Evolutionary conservation across 1,140 invertebrate species (phyloP), one percentile per base, ranked within the genome.

Genomic region (Drosophila nannoptera): DNA sequence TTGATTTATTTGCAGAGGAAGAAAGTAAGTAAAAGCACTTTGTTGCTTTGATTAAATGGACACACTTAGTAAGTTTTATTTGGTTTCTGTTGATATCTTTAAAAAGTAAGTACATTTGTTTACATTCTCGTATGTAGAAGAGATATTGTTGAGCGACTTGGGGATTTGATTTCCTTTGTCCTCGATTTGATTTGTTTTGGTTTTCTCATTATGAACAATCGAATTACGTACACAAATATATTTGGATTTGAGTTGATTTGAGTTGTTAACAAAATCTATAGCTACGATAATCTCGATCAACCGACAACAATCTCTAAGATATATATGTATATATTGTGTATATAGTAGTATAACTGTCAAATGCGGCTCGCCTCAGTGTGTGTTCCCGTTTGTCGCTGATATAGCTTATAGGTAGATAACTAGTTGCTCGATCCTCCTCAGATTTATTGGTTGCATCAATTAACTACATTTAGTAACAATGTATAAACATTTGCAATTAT

Each of bases 221-320:
- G 73, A 84, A 86, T 80, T 80, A 84, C 80, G 77, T 86, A 80
- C 73, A 84, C 80, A 78, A 84, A 78, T 84, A 84, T 67, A 60
- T 43, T 43, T 16, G 12, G 40, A 14, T 43, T 43, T 43, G n/a
- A 43, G 40, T 43, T 43, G 12, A 7, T 42, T 40, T 2, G 7
- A 35, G 16, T 62, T 5, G 36, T 45, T 69, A 69, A 68, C 65
- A 69, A 63, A 69, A 68, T 62, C 52, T 68, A 66, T 62, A 73
- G 55, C 56, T 64, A 63, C 9, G 67, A 55, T 82, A 73, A 67
- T 81, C 62, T 48, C 52, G 38, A 3, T 32, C 29, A 49, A 32
- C 11, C 46, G 46, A 49, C 29, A 49, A 52, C 67, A 46, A 66
- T 55, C 43, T 48, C 14, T 54, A 40, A 16, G 22, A n/a, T 53